phyloP scores from a whole-genome alignment of 2,797 vertebrate species.

The Urosaurus nigricauda region DNA sequence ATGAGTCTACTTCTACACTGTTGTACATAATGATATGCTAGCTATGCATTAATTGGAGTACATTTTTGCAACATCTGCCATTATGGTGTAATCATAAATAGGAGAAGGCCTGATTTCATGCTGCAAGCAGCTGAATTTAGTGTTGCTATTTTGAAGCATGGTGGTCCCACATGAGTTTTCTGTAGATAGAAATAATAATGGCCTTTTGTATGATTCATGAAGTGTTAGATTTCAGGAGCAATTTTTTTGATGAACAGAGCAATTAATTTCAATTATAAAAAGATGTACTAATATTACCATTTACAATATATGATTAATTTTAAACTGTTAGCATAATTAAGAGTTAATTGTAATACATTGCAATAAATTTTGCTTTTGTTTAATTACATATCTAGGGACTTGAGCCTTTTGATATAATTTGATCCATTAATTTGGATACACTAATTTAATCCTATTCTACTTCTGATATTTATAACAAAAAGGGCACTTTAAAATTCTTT shows the following conservation, averaged over 20 bases:
- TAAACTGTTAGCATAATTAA: slow-evolving; percentile 23
- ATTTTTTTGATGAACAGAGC: slow-evolving; percentile 4
- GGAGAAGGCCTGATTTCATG: not conserved
- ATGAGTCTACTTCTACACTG: not conserved
- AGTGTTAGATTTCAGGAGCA: not conserved
- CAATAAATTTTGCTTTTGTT: slow-evolving; percentile 18
- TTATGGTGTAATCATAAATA: not conserved
- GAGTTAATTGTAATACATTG: slow-evolving; percentile 22
- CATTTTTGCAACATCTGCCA: not conserved
- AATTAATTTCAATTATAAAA: not conserved
- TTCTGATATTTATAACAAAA: slow-evolving; percentile 7
- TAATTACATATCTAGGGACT: not conserved
- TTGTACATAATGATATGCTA: not conserved
- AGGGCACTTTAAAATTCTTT: not conserved
- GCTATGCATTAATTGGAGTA: not conserved
- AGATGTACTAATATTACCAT: slow-evolving; percentile 5
- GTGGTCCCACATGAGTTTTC: not conserved
- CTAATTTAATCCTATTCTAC: not conserved
- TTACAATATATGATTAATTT: slow-evolving; percentile 13
- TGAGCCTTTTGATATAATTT: not conserved
- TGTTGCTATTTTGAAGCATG: slow-evolving; percentile 1
- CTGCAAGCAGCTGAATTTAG: not conserved
- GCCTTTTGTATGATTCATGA: not conserved
- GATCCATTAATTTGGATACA: not conserved
- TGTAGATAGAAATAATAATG: not conserved